Base-by-base conservation (phyloP, 2,113 vertebrate species). In the Hipposideros armiger region DNA sequence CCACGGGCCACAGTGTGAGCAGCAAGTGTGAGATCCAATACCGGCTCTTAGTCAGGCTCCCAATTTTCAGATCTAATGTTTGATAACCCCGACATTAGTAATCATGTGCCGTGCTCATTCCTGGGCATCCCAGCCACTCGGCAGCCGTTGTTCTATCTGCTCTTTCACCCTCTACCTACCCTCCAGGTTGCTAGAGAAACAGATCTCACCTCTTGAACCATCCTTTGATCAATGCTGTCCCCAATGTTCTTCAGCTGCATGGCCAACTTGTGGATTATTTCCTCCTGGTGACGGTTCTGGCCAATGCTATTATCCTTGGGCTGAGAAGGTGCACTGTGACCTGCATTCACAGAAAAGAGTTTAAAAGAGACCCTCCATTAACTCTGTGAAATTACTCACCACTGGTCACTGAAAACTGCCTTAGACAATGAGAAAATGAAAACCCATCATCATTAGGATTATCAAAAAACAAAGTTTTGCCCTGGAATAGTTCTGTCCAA, bases 201-300 rank as follows among this genome's bases (percentile, higher is more conserved):
- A 1, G 10, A 40, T 45, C 95, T 95, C n/a, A 98, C 97, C 97
- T 96, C 96, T 83, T 20, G 93, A 84, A 73, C 24, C 47, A 92
- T 54, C 54, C 82, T 77, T 1, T 52, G 74, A 30, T 96, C 3
- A 8, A 97, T 72, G 67, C 64, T 89, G 77, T 97, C 97, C 5
- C 96, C 96, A 56, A 94, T 92, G 60, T 58, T 32, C 90, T 92
- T 95, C 50, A 97, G 87, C 84, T 95, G 84, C 87, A 70, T 22
- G 84, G 84, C 92, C 91, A 97, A 19, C 22, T 73, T 86, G 70
- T 54, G 76, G 50, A 93, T 66, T 19, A 50, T 15, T 47, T 96
- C 94, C 45, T 85, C 89, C 77, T 95, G 95, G 10, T 64, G 72
- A 67, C 1, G 36, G 36, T 32, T 70, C 87, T 60, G 83, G 54